Base-by-base conservation (phyloP, 2,797 vertebrate genomes). In the Thalassophryne amazonica region DNA sequence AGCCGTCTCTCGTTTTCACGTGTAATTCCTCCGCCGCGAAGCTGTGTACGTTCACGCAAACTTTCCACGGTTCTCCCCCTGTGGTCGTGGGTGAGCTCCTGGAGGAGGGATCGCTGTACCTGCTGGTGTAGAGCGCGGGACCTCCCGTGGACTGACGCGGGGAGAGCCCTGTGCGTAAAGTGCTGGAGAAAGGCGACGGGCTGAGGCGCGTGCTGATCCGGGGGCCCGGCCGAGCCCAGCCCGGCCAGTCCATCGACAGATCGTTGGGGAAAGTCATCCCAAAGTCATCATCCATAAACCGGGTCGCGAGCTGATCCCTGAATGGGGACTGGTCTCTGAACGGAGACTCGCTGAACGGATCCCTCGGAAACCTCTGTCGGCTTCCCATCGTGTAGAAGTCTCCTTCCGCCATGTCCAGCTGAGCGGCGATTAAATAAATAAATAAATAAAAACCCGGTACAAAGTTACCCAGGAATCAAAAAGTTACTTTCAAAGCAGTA, bases 21-120 rank as follows among this genome's bases (percentile, higher is more conserved):
- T 89, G 89, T 51, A 99, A 78, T 58, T 99, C 97, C 80, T 96
- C 95, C 0, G 97, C 92, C 52, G 90, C 93, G 86, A 97, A 99
- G 88, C 94, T 98, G 88, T 99, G 95, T 54, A 99, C 97, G 11
- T 98, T 99, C 49, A 99, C 97, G 4, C 97, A 98, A 7, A 98
- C 95, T 66, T 99, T 99, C 97, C 97, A 99, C 5, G 96, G 96
- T 63, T 98, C 95, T 0, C 93, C 93, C 0, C 91, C 85, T 43
- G 89, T 86, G 20, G 86, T 76, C 11, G 55, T 85, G 3, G 93
- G 90, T 3, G 86, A 80, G 81, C 80, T 91, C 52, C 92, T 89
- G 46, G 90, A 86, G 39, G 88, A 86, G 35, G 91, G 73, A 73
- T 96, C 94, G 0, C 89, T 81, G 34, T 94, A 97, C 30, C 89